These are phyloP conservation scores for Euborellia annulipes DNA, from an alignment of 1,140 invertebrate genomes.

Conservation along the genomic window DNA sequence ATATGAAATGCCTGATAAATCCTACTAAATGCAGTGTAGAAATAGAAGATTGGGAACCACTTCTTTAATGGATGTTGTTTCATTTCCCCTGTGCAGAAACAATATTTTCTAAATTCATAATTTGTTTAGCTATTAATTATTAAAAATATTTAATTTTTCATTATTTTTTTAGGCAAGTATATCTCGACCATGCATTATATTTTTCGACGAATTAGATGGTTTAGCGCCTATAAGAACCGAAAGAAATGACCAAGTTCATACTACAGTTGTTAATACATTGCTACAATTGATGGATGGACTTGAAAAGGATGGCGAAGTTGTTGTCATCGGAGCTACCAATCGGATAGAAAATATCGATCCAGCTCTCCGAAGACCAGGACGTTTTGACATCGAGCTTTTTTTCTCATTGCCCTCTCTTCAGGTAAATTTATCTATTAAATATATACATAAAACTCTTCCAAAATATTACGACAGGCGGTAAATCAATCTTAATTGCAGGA, in stretches of 20 bases:
- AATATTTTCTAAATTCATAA: no score
- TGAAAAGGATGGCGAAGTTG: conserved; percentile 41
- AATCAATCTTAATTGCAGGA: conserved; percentile 15
- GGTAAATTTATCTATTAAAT: conserved; percentile 18
- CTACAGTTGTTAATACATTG: conserved; percentile 39
- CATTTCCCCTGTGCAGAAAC: no score
- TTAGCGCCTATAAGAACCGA: conserved; percentile 46
- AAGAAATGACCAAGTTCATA: conserved; percentile 46
- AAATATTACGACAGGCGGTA: no score
- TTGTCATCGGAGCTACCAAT: conserved; percentile 63
- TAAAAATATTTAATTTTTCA: not conserved
- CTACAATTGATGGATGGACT: conserved; percentile 57
- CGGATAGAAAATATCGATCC: conserved; percentile 56
- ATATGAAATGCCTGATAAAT: no score
- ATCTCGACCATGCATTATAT: conserved; percentile 49
- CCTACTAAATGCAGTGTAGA: no score
- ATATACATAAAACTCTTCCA: no score
- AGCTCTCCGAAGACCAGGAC: conserved; percentile 49
- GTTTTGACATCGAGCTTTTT: conserved; percentile 40
- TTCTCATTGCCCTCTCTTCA: conserved; percentile 29
- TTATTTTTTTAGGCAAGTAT: not conserved
- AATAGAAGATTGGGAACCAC: no score
- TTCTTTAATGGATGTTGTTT: no score
- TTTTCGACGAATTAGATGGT: conserved; percentile 62
- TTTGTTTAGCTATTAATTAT: no score